Evolutionary conservation across 1,140 invertebrate genomes (phyloP).

Genomic region (Drosophila parvula): DNA sequence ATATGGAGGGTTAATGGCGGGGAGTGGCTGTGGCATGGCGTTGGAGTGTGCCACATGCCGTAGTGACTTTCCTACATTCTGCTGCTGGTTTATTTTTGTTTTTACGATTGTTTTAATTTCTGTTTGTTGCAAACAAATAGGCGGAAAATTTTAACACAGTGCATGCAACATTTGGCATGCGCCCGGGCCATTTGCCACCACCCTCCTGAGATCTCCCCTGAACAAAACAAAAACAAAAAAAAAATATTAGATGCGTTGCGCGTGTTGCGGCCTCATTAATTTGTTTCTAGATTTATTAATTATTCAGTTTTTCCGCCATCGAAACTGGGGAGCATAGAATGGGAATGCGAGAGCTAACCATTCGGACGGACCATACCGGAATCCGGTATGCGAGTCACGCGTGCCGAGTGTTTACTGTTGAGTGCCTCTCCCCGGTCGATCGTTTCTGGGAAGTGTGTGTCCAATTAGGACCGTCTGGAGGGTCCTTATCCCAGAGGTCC

Average conservation of each 20-base stretch:
- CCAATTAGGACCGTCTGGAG: slow-evolving; percentile 31
- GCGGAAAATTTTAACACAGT: slow-evolving; percentile 66
- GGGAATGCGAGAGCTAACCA: not conserved
- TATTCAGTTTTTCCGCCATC: slow-evolving; percentile 61
- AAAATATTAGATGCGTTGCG: slow-evolving; percentile 38
- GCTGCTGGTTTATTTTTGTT: slow-evolving; percentile 62
- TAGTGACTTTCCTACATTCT: not conserved
- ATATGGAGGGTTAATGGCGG: not conserved
- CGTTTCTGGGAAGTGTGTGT: slow-evolving; percentile 18
- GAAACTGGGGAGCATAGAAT: slow-evolving; percentile 19
- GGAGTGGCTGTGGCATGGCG: not conserved
- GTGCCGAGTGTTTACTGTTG: slow-evolving; percentile 39
- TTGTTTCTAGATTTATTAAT: slow-evolving; percentile 78
- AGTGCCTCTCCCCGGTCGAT: slow-evolving; percentile 21
- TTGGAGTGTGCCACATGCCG: slow-evolving; percentile 59
- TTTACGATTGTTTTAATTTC: slow-evolving; percentile 78
- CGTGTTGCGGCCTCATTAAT: slow-evolving; percentile 78
- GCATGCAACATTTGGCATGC: slow-evolving; percentile 62
- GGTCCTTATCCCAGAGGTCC: slow-evolving; percentile 11
- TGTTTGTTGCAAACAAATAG: slow-evolving; percentile 81
- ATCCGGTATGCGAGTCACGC: slow-evolving; percentile 37
- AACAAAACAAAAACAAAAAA: not conserved
- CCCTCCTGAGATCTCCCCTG: not conserved
- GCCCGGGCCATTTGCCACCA: slow-evolving; percentile 11
- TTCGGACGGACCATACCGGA: not conserved